Base-by-base conservation (phyloP, 2,888 invertebrate species). In the Cryptus armator region DNA sequence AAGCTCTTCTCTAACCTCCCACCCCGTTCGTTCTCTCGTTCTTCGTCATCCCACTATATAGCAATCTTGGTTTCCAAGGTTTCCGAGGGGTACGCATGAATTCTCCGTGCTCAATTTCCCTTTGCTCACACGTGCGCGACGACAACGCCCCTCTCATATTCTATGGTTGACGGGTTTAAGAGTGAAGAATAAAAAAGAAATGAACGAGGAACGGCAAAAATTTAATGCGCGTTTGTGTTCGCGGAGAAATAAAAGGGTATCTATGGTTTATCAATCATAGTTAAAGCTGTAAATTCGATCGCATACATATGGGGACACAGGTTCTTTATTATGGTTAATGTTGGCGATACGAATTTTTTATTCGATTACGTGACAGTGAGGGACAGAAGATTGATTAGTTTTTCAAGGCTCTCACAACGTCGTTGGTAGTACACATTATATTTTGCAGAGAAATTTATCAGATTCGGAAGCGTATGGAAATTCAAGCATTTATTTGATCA, bases 51-150 rank as follows among this genome's bases (percentile, higher is more conserved):
- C 37, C 48, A 67, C 59, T 19, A 48, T 53, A 62, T 2, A 19
- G 46, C 66, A 37, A 51, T 16, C 75, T 32, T 48, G 44, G 48
- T 62, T 68, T 43, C 78, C 74, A 59, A 62, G 70, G 70, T 56
- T 68, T 71, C 75, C 46, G 59, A 82, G 71, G 24, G 66, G 76
- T 29, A 46, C 46, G 37, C 19, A 19, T 37, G 68, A 46, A 6
- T 24, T 12, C 29, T 9, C 4, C n/a, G 14, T 51, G 83, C 72
- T 83, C 83, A 85, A 85, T 85, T 80, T 83, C 77, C 76, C 77
- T 85, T 80, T 83, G 80, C 72, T 80, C 72, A 77, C 80, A 83
- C 80, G 83, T 83, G 83, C 85, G 76, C 67, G 68, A 85, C 85
- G 71, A 67, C 66, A 72, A 80, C 76, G 80, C 43, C 48, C 32